Conservation (phyloP, 2,113 vertebrate genomes). For the Charina bottae region DNA sequence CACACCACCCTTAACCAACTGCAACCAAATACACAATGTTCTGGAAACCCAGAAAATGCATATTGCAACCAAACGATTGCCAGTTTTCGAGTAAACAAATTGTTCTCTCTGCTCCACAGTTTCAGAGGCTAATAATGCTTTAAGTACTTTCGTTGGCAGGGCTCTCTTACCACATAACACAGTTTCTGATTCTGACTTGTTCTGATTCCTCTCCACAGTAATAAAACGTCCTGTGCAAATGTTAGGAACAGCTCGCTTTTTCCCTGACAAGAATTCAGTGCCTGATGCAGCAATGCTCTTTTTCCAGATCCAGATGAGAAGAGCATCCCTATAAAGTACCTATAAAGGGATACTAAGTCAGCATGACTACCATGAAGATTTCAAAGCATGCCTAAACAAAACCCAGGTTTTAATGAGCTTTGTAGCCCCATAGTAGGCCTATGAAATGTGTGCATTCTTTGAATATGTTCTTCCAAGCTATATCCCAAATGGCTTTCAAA, state of each 20-base stretch:
- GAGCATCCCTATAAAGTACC: constrained; percentile 10
- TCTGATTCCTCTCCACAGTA: neutral
- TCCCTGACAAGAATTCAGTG: neutral
- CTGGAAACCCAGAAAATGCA: neutral
- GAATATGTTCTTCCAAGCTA: neutral
- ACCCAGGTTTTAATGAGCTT: neutral
- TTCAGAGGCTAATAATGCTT: neutral
- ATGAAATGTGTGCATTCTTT: neutral
- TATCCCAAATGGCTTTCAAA: neutral
- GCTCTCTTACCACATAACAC: neutral
- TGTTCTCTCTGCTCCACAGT: neutral
- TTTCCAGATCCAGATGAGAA: neutral
- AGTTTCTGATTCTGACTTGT: constrained; percentile 17
- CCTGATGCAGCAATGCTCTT: neutral
- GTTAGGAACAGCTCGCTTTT: neutral
- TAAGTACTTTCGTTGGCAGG: neutral
- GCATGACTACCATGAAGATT: neutral
- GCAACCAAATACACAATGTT: neutral
- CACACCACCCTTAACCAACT: neutral
- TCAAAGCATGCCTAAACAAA: neutral
- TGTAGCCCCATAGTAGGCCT: no score
- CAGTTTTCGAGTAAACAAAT: neutral
- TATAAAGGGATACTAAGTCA: neutral
- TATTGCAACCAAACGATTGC: neutral
- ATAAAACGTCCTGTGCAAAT: constrained; percentile 20